Evolutionary conservation across 2,113 vertebrate species (phyloP), one percentile per base, ranked within the genome.

Genomic region (Pica pica): DNA sequence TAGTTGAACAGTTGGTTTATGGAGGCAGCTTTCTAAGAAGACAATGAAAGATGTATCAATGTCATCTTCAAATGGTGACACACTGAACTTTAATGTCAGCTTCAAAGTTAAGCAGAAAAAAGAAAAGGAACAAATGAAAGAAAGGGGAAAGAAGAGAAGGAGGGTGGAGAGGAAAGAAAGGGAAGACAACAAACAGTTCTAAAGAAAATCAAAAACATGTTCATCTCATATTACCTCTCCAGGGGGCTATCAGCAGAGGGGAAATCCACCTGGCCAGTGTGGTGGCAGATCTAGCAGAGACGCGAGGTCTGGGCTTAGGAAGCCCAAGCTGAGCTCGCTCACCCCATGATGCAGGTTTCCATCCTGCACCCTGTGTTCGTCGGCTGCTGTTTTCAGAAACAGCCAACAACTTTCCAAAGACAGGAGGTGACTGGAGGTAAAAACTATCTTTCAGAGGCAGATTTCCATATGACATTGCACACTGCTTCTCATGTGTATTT

Each of bases 401-500:
- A 74, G 28, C 11, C 82, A 63, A 11, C 30, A 87, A 23, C 67
- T 69, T 84, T 70, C 56, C 71, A 75, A 96, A 95, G 82, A 14
- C 80, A 85, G 50, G 53, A 53, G 47, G 23, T 80, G 82, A 79
- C 35, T 4, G 1, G 22, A 92, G 56, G 70, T 90, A 78, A 93
- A 91, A 94, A 53, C 69, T 55, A 9, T 59, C 61, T 56, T 57
- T 59, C 73, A 41, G 78, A 74, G 80, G 17, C 31, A 56, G 35
- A 42, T 95, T 87, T 96, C 28, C 89, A 52, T 77, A 42, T 86
- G 89, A 88, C 83, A 65, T 50, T 82, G 56, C 56, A 56, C 16
- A 7, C 79, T 65, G 37, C 52, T 79, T 80, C 85, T 59, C 44
- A 2, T 39, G 56, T 53, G 65, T 82, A 16, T 87, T 78, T 42